Evolutionary conservation across 92 coral and sea anemone genomes (phyloP).

Genomic region (Parazoanthus swiftii): DNA sequence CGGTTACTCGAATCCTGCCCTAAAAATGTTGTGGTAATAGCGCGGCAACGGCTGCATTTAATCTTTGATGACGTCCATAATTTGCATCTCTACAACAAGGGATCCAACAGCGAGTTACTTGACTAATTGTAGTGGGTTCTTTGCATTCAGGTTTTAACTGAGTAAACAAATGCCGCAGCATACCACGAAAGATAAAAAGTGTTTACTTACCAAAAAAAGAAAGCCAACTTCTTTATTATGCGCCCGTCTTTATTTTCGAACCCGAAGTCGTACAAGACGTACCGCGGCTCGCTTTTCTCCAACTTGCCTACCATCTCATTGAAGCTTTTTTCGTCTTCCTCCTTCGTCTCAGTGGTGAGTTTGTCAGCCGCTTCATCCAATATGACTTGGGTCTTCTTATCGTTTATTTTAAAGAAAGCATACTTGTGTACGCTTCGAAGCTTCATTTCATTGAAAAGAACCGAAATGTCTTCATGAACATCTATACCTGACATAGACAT

Average conservation of each 20-base stretch:
- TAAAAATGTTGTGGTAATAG: no score
- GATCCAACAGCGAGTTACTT: no score
- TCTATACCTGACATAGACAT: conserved; percentile 54
- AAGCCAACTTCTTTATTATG: conserved; percentile 44
- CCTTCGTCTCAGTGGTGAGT: conserved; percentile 11
- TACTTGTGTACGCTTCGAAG: conserved; percentile 23
- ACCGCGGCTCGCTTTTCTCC: conserved; percentile 41
- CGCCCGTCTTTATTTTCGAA: conserved; percentile 33
- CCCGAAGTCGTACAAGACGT: conserved; percentile 56
- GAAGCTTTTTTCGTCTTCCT: conserved; percentile 29
- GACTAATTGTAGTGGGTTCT: no score
- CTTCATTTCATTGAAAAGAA: conserved; percentile 42
- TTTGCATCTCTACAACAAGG: no score
- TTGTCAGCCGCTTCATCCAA: conserved; percentile 27
- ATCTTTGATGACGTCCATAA: no score
- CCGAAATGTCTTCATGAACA: conserved; percentile 42
- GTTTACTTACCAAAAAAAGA: conserved; percentile 56
- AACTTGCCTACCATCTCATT: conserved; percentile 14
- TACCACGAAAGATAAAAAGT: no score
- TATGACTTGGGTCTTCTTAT: conserved; percentile 40
- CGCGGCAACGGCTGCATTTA: no score
- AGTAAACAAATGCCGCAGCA: no score
- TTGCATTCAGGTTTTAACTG: no score
- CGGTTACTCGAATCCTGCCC: no score
- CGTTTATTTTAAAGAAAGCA: conserved; percentile 43